Evolutionary conservation across 2,888 invertebrate species (phyloP), one percentile per base, ranked within the genome.

Genomic region (Scotopteryx bipunctaria): DNA sequence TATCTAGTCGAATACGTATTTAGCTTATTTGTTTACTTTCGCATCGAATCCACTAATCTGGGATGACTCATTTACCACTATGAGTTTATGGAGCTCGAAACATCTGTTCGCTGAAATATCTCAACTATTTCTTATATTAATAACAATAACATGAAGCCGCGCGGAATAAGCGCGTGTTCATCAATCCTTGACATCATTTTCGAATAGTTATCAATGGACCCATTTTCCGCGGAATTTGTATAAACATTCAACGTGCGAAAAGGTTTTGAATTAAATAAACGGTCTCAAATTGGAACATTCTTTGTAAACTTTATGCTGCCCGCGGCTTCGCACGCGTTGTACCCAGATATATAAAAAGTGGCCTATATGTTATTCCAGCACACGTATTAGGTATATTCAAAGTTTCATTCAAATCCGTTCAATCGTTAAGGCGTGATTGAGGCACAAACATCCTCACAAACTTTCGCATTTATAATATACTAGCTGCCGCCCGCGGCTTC

Each of bases 1-100:
- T 83, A 83, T 83, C 79, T 76, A 57, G 62, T 53, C 63, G 57
- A 67, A 55, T 60, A 52, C 59, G 54, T 61, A 55, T 64, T 59
- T 43, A 59, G 37, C 50, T 59, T 63, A 64, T 69, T 72, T 73
- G 64, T 73, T 70, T 76, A 73, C 73, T 74, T 69, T 63, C 59
- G 59, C 63, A 66, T 59, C 42, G 44, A 64, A 71, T 65, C 67
- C 59, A 57, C 61, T 64, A 67, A 70, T 64, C 61, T 59, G 35
- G 23, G 14, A 35, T 59, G 53, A 56, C 19, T 58, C 44, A 57
- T 32, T 49, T 31, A 37, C 13, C 17, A 42, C 36, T 25, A 53
- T 25, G 40, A 40, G 23, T 29, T 27, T 15, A 27, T 11, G 36
- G 23, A 42, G 17, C 19, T 27, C 33, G 25, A 8, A 43, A 29